Evolutionary conservation across 2,888 invertebrate genomes (phyloP).

Genomic region (Steinernema carpocapsae): DNA sequence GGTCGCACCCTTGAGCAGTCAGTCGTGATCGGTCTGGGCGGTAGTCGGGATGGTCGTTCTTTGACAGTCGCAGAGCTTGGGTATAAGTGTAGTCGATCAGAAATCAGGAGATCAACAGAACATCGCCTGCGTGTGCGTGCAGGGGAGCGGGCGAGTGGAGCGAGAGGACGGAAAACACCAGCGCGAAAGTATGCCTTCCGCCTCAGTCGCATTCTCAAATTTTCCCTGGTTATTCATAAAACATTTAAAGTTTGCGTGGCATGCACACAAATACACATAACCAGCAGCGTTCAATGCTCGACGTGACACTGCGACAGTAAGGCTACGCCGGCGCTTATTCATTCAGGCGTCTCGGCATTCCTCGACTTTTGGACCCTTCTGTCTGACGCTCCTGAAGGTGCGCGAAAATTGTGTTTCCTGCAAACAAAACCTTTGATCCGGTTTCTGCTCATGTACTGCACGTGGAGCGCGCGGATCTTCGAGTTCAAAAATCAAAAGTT

Average conservation of each 20-base stretch:
- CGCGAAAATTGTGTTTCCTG: not conserved
- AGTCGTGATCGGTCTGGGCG: not conserved
- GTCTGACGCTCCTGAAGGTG: not conserved
- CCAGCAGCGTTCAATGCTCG: not conserved
- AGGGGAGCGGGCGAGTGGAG: too few relatives aligned
- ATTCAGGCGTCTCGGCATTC: not conserved
- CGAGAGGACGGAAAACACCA: not conserved
- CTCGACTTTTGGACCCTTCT: not conserved
- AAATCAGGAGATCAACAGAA: constrained; percentile 31
- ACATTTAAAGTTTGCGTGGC: constrained; percentile 17
- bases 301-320: too few relatives aligned
- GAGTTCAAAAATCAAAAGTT: constrained; percentile 29
- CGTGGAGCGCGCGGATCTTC: not conserved
- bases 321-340: not conserved
- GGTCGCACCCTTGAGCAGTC: too few relatives aligned
- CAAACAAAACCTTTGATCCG: not conserved
- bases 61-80: not conserved
- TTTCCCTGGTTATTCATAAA: constrained; percentile 30
- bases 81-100: constrained; percentile 33
- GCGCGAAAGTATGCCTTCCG: constrained; percentile 18
- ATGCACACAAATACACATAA: not conserved
- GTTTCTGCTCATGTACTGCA: not conserved
- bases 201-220: not conserved
- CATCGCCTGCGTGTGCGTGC: not conserved
- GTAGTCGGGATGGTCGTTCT: constrained; percentile 2